Base-by-base conservation (phyloP, 2,888 invertebrate genomes). In the Norana najaformis region DNA sequence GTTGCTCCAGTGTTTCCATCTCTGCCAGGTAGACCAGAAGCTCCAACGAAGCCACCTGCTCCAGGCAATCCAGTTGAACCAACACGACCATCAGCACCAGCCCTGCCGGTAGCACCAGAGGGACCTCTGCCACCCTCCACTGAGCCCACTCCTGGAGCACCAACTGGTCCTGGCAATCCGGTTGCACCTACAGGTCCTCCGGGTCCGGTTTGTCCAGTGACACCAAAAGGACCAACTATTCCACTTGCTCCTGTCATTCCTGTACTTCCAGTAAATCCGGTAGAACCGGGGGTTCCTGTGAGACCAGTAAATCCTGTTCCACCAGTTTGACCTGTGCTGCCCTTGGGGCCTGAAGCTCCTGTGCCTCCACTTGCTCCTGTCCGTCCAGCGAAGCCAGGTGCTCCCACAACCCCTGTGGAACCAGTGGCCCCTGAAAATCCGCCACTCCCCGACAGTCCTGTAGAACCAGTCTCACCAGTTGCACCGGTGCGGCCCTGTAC, bases 41-140 rank as follows among this genome's bases (percentile, higher is more conserved):
- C 37, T 90, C 89, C 89, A 34, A 82, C 37, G n/a, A 85, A 35
- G 82, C 90, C 91, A 83, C 88, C 37, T 20, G 90, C 88, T 83
- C 92, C 92, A n/a, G 89, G 88, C 37, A 88, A 35, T 53, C 92
- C 92, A 16, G 89, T 83, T 18, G 88, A 83, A 39, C 92, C 91
- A 39, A 83, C 34, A n/a, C 88, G 53, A 53, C 91, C 91, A 34
- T 36, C 39, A 16, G 83, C 30, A 89, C 91, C 91, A 47, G 85
- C 18, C 16, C 6, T 88, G 8, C 90, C 90, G 16, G 89, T 88
- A n/a, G 39, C 39, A 88, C 91, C 91, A n/a, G 38, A 18, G 23
- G 89, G 82, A 16, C 85, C 85, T 36, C 20, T 23, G 85, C 85
- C 85, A 35, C 85, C 85, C 20, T 23, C 36, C 35, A 36, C 35